phyloP scores from a whole-genome alignment of 1,140 invertebrate genomes.

The Ridgeia piscesae region DNA sequence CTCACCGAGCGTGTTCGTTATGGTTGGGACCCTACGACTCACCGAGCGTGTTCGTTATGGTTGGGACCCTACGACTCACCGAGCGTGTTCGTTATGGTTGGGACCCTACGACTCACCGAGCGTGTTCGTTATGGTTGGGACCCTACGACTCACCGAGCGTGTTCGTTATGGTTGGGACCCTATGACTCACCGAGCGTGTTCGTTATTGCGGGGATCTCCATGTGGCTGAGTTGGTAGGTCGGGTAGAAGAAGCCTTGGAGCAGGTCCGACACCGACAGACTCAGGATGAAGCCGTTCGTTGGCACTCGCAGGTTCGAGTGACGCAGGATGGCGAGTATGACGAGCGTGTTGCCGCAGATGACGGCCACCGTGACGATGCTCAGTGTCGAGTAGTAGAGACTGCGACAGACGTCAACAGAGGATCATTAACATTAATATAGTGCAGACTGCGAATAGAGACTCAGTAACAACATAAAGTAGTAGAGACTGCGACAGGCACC shows the following conservation, averaged over 20 bases:
- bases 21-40: no score
- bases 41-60: not conserved
- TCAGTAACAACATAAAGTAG: not conserved
- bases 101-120: not conserved
- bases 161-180: no score
- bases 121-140: not conserved
- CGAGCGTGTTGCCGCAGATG: conserved; percentile 76
- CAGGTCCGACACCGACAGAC: conserved; percentile 87
- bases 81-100: no score
- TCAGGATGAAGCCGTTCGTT: conserved; percentile 93
- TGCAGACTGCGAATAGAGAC: not conserved
- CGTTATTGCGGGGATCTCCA: not conserved
- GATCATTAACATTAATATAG: not conserved
- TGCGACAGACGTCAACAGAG: not conserved
- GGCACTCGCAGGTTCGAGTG: conserved; percentile 83
- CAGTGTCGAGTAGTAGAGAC: not conserved
- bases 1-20: no score
- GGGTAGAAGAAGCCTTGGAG: conserved; percentile 68
- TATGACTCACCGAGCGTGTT: no score
- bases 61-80: no score
- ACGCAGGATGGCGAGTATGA: conserved; percentile 80
- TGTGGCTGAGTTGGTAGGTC: not conserved
- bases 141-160: no score
- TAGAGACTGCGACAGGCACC: not conserved
- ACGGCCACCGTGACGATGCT: not conserved